A percentile compares a stretch with the other conserved stretches of the same genome.
phyloP scores from a whole-genome alignment of 2,113 vertebrate species.

The Poecilia latipinna region DNA sequence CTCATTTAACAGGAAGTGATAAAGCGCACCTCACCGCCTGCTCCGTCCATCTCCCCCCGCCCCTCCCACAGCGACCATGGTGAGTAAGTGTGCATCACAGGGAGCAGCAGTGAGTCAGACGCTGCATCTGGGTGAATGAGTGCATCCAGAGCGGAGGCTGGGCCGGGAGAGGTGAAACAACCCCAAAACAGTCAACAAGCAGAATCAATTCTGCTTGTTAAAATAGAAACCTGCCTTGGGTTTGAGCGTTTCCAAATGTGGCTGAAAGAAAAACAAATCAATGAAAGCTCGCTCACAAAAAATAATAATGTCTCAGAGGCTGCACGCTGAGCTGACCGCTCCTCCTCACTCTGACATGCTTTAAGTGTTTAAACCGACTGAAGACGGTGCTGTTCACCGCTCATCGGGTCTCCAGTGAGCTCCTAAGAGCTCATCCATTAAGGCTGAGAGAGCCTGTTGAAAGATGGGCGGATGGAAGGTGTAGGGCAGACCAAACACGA shows the following conservation, averaged over 20 bases:
- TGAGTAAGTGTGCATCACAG: neutral
- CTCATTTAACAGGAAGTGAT: slow-evolving; percentile 52
- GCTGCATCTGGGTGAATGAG: slow-evolving; percentile 12
- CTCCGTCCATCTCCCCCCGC: slow-evolving; percentile 40
- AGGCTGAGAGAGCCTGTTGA: neutral
- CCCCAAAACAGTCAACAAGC: slow-evolving; percentile 11
- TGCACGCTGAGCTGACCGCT: neutral
- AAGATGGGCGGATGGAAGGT: neutral
- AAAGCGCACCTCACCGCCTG: slow-evolving; percentile 42
- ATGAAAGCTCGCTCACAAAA: neutral
- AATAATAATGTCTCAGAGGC: neutral
- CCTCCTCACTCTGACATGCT: neutral
- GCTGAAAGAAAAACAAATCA: neutral
- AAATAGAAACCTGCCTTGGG: neutral
- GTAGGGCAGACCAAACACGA: no score
- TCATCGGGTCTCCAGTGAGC: neutral
- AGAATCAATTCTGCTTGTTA: neutral
- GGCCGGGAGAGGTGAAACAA: neutral
- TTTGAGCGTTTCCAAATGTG: neutral
- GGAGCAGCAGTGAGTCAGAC: neutral
- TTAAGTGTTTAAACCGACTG: neutral
- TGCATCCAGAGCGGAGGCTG: slow-evolving; percentile 17
- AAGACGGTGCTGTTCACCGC: neutral
- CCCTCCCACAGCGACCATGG: slow-evolving; percentile 5
- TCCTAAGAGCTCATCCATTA: neutral